phyloP scores from a whole-genome alignment of 2,888 invertebrate species.

The Trilocha varians region DNA sequence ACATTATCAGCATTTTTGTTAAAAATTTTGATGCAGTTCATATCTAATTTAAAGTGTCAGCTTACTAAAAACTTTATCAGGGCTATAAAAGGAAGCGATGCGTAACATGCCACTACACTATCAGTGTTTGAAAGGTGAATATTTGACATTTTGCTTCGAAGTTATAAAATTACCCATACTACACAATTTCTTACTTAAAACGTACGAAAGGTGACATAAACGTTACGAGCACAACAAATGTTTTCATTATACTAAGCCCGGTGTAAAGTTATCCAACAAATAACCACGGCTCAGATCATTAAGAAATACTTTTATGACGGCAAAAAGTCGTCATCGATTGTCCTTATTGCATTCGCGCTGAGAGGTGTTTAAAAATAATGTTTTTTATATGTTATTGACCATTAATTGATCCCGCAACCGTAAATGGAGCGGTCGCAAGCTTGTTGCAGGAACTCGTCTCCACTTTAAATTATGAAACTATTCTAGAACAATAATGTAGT shows the following conservation, averaged over 20 bases:
- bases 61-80: background rate
- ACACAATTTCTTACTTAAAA: background rate
- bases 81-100: background rate
- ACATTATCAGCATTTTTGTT: background rate
- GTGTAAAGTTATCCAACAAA: conserved; percentile 1
- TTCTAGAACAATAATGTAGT: background rate
- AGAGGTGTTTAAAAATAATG: conserved; percentile 18
- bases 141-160: background rate
- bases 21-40: background rate
- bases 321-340: conserved; percentile 9
- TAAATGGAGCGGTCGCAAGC: conserved; percentile 24
- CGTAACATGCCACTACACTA: background rate
- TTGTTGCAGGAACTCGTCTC: conserved; percentile 19
- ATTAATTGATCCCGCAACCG: conserved; percentile 26
- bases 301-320: conserved; percentile 16
- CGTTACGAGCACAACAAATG: conserved; percentile 1
- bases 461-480: no score
- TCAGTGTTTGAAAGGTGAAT: background rate
- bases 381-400: conserved; percentile 17
- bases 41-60: background rate
- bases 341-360: conserved; percentile 11
- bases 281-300: conserved; percentile 11
- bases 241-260: conserved; percentile 14
- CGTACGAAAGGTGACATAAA: background rate
- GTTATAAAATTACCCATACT: background rate